phyloP scores from a whole-genome alignment of 1,140 invertebrate species.

The Theocolax elegans region DNA sequence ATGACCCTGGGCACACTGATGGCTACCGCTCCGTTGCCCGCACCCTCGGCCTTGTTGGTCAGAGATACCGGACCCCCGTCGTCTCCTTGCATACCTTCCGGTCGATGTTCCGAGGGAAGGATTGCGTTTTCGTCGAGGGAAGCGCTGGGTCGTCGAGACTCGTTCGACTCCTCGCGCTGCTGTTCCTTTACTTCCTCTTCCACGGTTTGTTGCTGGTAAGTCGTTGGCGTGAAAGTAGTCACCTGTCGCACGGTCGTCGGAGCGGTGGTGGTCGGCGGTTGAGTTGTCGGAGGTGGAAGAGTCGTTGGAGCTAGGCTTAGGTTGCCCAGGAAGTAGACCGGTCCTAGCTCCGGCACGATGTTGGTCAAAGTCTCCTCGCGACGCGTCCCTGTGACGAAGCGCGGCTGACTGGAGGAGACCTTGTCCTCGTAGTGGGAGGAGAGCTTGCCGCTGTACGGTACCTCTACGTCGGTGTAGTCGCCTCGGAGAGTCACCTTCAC shows the following conservation, averaged over 20 bases:
- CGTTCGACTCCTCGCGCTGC: conserved; percentile 12
- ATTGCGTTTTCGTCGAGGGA: conserved; percentile 59
- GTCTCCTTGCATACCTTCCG: conserved; percentile 56
- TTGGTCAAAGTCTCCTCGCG: conserved; percentile 75
- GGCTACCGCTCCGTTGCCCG: not conserved
- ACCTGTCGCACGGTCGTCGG: conserved; percentile 63
- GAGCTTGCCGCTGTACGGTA: conserved; percentile 78
- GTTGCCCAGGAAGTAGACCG: conserved; percentile 80
- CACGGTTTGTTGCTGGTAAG: conserved; percentile 31
- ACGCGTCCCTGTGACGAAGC: conserved; percentile 64
- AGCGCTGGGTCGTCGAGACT: too few species aligned
- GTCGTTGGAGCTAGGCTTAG: conserved; percentile 81
- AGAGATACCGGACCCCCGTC: conserved; percentile 58
- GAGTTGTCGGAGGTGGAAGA: conserved; percentile 77
- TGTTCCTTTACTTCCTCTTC: conserved; percentile 34
- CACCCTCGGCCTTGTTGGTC: conserved; percentile 54
- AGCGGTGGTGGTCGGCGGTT: conserved; percentile 73
- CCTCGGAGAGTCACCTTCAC: conserved; percentile 81
- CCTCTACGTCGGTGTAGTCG: conserved; percentile 77
- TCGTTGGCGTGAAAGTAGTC: conserved; percentile 37
- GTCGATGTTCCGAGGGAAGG: conserved; percentile 51
- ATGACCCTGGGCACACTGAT: not conserved
- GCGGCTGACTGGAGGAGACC: conserved; percentile 65
- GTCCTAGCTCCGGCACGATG: conserved; percentile 74
- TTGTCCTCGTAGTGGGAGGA: conserved; percentile 76